Base-by-base conservation (phyloP, 2,113 vertebrate species). In the Suncus etruscus region DNA sequence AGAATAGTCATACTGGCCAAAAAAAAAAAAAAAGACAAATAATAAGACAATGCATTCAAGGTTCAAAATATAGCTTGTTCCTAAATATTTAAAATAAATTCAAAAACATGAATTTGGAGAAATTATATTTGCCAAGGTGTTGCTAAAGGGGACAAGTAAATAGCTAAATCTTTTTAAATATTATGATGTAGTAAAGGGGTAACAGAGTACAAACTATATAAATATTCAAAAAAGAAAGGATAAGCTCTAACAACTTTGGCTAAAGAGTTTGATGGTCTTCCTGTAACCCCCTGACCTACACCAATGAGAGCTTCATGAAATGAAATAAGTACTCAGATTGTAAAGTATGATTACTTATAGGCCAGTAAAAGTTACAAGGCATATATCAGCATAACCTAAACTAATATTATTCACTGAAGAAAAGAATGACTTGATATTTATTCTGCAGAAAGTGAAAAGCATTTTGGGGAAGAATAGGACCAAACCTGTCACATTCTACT, bases 141-240 rank as follows among this genome's bases (percentile, higher is more conserved):
- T 10, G 47, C 24, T 48, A 3, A 5, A 31, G 61, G 31, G 65
- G 11, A 69, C 20, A 68, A 80, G n/a, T 3, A 0, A 68, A 31
- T 27, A 89, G 12, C 25, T 75, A 78, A 79, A 76, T 76, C 31
- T 87, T 81, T 75, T 11, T 72, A 93, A 72, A 32, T 61, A 32
- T 20, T 65, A n/a, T 1, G 4, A 54, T 74, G n/a, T 66, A 68
- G 51, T 58, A 7, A 83, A 58, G 11, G 5, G 8, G 51, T 86
- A 29, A 74, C 18, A 51, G 39, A 81, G 29, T 74, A 80, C 27
- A 78, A 86, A 24, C 16, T 68, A 45, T 29, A 66, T 93, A 11
- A 50, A 1, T 93, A 85, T 94, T 86, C 80, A 78, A 91, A 88
- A 69, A 2, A 69, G 16, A 72, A 24, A 88, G 63, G 32, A 27